Evolutionary conservation across 2,113 vertebrate species (phyloP), one percentile per base, ranked within the genome.

Genomic region (Pseudopipra pipra): DNA sequence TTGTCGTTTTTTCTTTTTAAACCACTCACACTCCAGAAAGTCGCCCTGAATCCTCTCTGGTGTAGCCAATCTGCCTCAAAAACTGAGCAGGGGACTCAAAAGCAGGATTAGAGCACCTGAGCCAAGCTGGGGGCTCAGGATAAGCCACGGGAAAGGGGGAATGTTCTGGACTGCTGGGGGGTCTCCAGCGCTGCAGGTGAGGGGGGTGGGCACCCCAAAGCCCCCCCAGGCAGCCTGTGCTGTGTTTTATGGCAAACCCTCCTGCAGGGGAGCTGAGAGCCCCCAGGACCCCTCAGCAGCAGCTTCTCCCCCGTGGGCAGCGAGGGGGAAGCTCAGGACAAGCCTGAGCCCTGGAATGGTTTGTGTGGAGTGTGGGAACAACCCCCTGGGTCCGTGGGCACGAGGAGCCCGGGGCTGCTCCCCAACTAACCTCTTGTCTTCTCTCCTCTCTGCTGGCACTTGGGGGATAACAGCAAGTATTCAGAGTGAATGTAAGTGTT

Each of bases 401-500:
- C 6, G n/a, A 16, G 3, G 11, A 30, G 4, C 28, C 7, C 2
- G 3, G 35, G 39, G 27, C 25, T n/a, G 21, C 23, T 56, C 76
- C 43, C 35, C 49, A 20, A 74, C 63, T 98, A 98, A 98, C 93
- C 41, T 23, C 35, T 95, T 87, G 85, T 63, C 93, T 95, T 90
- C 88, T 94, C 49, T 51, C 84, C 28, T 54, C 87, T 74, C 83
- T 61, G 98, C 98, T 97, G 96, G 96, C 97, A 70, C 96, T 79
- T 87, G 43, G 98, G 99, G 98, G 99, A 98, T 99, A 98, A 99
- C 99, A 99, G 99, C 99, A 98, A 99, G 97, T 98, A 99, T 99
- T 98, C 99, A 98, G 97, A 98, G 98, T 72, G 98, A 99, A 97
- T 77, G 99, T 99, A 99, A 99, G 99, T 99, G 46, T 84, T 84